Base-by-base conservation (phyloP, 2,113 vertebrate species). In the Alces alces region DNA sequence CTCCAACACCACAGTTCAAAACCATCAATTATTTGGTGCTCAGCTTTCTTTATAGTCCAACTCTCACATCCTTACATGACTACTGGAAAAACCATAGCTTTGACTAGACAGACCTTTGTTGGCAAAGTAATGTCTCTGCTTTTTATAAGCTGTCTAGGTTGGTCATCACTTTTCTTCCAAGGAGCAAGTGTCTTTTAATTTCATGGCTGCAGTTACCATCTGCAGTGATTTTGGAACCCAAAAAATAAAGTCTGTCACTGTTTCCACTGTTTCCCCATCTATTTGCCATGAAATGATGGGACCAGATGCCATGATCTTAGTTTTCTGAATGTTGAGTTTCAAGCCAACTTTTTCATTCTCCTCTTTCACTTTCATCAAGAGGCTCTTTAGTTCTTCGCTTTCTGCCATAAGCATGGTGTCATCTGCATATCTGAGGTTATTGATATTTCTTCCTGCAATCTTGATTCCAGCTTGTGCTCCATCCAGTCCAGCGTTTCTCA, bases 361-460 rank as follows among this genome's bases (percentile, higher is more conserved):
- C 30, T 64, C 30, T 64, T 64, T 64, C 7, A n/a, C 61, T 64
- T n/a, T 64, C 33, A 64, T 17, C 61, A n/a, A 64, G 61, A 66
- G 1, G 33, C 16, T 66, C 33, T 66, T 19, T 66, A 66, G 33
- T n/a, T 66, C 8, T 66, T n/a, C 2, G 1, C 61, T 66, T n/a
- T 21, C 64, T 66, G 17, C 64, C 33, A 21, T 36, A 66, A 66
- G 17, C 0, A 0, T 21, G 33, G 8, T 66, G 8, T 66, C 64
- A 66, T 66, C 64, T 66, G 17, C 4, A 2, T 66, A n/a, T 36
- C 33, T 66, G 33, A n/a, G 30, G 30, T 66, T 36, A 66, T 66
- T 66, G 64, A 21, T 9, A 66, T 66, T 66, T 36, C 64, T 66
- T 17, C 16, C 0, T 0, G 8, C 64, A 66, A 5, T 66, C 33